Base-by-base conservation (phyloP, 2,888 invertebrate species). In the Amblyteles armatorius region DNA sequence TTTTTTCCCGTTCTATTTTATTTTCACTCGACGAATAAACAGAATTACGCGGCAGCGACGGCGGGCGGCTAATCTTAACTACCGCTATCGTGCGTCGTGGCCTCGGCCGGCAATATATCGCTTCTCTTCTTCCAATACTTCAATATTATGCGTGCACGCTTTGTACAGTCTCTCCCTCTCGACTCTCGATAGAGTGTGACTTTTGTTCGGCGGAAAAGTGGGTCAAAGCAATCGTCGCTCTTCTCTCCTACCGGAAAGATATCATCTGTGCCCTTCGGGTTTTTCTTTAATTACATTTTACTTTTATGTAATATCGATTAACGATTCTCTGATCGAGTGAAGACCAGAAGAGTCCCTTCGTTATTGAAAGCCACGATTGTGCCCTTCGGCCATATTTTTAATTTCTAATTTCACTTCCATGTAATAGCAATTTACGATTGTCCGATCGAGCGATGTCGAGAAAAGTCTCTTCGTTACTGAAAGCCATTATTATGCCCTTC, bases 21-120 rank as follows among this genome's bases (percentile, higher is more conserved):
- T 79, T 22, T 72, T 72, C 19, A 63, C 79, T 22, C 52, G 44
- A 29, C 52, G 44, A 72, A 77, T 80, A 72, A 63, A 84, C 67
- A 73, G 78, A 73, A 78, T 44, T 50, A 55, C 65, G 40, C 63
- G 63, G 29, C 63, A 33, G 60, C 26, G 29, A 22, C 60, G 48
- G 29, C 60, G 4, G 33, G 26, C 29, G 26, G 50, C 50, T 78
- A 84, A 84, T 84, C 74, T 82, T 36, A 72, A 74, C 68, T 52
- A 57, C 22, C 68, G 73, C 52, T 84, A 78, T 78, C 81, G 65
- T 78, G 60, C 44, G 52, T 50, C 71, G 65, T 63, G 84, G 85
- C 86, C 79, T 81, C 72, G 84, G 80, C 71, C 79, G 82, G 82
- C 52, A 73, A 57, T 73, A 78, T 60, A 82, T 76, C 68, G 22